A percentile compares a stretch with the other conserved stretches of the same genome.
phyloP scores from a whole-genome alignment of 2,797 vertebrate genomes.

The Petrocephalus sullivani region DNA sequence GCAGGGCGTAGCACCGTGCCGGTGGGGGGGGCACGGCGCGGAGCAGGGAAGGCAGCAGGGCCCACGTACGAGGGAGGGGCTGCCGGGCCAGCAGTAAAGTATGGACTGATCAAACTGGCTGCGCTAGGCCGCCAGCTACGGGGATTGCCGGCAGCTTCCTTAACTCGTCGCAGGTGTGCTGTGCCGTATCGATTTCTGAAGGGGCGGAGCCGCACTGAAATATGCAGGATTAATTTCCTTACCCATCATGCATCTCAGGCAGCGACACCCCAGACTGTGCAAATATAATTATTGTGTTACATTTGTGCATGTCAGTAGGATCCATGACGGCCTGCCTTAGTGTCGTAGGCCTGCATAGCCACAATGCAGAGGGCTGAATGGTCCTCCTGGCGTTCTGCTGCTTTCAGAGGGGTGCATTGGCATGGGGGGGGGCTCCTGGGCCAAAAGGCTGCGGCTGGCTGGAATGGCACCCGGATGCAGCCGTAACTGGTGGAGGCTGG shows the following conservation, averaged over 20 bases:
- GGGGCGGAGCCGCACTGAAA: constrained; percentile 6
- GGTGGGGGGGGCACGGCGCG: neutral
- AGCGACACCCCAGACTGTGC: neutral
- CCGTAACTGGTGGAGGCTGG: neutral
- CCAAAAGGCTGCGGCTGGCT: neutral
- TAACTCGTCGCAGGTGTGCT: neutral
- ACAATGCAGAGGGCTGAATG: neutral
- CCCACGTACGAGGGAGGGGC: constrained; percentile 24
- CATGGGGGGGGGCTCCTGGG: neutral
- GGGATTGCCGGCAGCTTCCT: neutral
- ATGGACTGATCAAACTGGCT: neutral
- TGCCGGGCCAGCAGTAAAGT: neutral
- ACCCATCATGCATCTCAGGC: neutral
- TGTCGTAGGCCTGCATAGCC: neutral
- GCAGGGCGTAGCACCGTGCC: neutral
- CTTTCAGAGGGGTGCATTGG: neutral
- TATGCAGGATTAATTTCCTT: neutral
- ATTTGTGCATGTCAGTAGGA: neutral
- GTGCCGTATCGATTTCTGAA: neutral
- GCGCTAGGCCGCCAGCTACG: neutral
- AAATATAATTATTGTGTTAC: neutral
- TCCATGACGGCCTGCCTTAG: neutral
- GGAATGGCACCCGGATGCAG: neutral
- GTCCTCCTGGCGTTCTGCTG: neutral
- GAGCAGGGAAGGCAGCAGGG: neutral